Evolutionary conservation across 1,140 invertebrate species (phyloP).

Genomic region (Drosophila littoralis): DNA sequence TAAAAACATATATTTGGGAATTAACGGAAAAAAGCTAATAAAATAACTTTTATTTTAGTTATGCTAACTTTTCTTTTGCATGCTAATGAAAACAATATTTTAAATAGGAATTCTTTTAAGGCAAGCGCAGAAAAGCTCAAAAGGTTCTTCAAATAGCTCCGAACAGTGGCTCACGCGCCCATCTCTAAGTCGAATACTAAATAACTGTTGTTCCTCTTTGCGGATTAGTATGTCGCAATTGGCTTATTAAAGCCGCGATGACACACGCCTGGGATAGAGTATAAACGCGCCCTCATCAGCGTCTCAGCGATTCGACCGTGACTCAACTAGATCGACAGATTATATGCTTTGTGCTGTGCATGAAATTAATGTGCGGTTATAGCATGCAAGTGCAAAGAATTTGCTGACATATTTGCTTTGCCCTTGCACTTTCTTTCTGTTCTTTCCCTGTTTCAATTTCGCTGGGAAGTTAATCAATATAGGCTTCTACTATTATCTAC

Average conservation of each 20-base stretch:
- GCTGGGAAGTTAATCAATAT: slow-evolving; percentile 29
- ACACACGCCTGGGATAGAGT: background rate
- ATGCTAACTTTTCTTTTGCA: too few species aligned
- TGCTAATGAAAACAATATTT: too few species aligned
- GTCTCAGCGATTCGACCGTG: slow-evolving; percentile 31
- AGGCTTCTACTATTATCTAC: slow-evolving; percentile 20
- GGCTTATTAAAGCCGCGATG: background rate
- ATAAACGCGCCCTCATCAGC: slow-evolving; percentile 25
- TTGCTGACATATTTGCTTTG: slow-evolving; percentile 4
- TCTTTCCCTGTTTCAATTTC: slow-evolving; percentile 29
- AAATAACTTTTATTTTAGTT: too few species aligned
- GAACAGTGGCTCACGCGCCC: background rate
- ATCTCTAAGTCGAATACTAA: background rate
- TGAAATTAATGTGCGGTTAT: background rate
- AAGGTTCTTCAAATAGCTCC: background rate
- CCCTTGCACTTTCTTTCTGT: slow-evolving; percentile 1
- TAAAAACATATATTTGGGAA: too few species aligned
- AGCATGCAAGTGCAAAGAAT: background rate
- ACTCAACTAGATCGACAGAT: slow-evolving; percentile 48
- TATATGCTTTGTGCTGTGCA: slow-evolving; percentile 21
- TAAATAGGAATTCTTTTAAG: too few species aligned
- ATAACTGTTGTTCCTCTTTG: background rate
- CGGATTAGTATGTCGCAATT: background rate
- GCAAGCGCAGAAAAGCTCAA: too few species aligned
- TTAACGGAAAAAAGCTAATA: too few species aligned